phyloP scores from a whole-genome alignment of 2,797 vertebrate species.

The Picus viridis region DNA sequence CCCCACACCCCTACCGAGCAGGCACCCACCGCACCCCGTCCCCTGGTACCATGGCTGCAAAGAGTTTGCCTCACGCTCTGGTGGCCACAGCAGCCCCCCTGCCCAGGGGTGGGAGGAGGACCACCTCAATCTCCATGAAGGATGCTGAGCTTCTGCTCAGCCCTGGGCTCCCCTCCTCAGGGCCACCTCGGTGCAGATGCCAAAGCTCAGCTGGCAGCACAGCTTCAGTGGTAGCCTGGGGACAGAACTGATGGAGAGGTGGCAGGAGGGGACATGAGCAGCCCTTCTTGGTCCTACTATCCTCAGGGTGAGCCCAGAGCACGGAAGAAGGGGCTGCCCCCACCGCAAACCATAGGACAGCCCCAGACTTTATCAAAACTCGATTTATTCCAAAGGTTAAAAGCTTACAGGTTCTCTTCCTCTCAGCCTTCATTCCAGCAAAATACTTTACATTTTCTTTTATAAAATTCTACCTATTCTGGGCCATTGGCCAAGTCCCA shows the following conservation, averaged over 20 bases:
- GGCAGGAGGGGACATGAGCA: neutral
- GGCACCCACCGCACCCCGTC: rapidly evolving
- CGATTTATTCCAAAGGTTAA: constrained; percentile 80
- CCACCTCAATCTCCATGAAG: no score
- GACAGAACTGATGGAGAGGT: neutral
- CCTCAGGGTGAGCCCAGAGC: neutral
- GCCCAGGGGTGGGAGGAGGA: no score
- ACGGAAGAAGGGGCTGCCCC: neutral
- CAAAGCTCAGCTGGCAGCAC: neutral
- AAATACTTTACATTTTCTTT: constrained; percentile 63
- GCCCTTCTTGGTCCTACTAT: neutral
- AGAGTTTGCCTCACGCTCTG: neutral
- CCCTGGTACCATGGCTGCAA: rapidly evolving
- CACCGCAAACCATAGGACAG: neutral
- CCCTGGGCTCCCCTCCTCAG: neutral
- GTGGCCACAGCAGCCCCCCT: neutral
- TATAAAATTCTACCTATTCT: constrained; percentile 35
- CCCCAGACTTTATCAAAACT: constrained; percentile 52
- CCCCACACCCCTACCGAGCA: rapidly evolving
- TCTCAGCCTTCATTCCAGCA: constrained; percentile 50
- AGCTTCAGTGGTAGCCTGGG: neutral
- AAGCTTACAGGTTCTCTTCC: constrained; percentile 46
- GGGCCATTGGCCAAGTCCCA: constrained; percentile 2
- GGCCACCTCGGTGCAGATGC: neutral
- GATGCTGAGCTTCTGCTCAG: neutral